These are phyloP conservation scores for Trichomalopsis sarcophagae DNA, from an alignment of 1,140 invertebrate species.

Conservation along the genomic window DNA sequence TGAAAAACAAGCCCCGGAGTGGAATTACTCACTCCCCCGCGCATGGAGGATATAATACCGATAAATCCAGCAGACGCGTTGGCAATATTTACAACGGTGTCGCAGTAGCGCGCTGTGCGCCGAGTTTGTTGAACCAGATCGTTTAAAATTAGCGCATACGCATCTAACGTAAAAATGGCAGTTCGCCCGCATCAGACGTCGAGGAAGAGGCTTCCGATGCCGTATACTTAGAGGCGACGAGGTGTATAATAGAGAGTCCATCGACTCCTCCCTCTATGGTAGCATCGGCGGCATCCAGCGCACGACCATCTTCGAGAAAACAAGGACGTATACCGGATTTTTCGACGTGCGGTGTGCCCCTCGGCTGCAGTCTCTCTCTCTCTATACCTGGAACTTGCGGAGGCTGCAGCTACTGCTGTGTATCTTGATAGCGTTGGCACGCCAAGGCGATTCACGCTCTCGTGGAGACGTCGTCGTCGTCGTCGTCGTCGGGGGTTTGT, in stretches of 20 bases:
- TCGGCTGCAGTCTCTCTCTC: neutral
- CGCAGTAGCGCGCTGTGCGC: no score
- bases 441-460: conserved; percentile 11
- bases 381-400: conserved; percentile 15
- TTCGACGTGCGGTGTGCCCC: conserved; percentile 31
- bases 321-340: conserved; percentile 45
- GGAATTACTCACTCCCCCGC: neutral
- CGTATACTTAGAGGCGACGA: neutral
- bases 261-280: conserved; percentile 15
- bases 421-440: conserved; percentile 38
- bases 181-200: neutral
- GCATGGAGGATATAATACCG: no score
- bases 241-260: neutral
- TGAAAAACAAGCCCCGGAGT: neutral
- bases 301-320: conserved; percentile 22
- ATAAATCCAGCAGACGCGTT: no score
- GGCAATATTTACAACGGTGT: no score
- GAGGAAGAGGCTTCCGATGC: neutral
- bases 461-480: conserved; percentile 5
- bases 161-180: conserved; percentile 14
- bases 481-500: conserved; percentile 2
- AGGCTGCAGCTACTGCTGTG: neutral
- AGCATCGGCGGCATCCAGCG: neutral
- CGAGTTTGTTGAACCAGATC: neutral
- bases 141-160: conserved; percentile 36